Base-by-base conservation (phyloP, 2,888 invertebrate genomes). In the Polyploca ridens region DNA sequence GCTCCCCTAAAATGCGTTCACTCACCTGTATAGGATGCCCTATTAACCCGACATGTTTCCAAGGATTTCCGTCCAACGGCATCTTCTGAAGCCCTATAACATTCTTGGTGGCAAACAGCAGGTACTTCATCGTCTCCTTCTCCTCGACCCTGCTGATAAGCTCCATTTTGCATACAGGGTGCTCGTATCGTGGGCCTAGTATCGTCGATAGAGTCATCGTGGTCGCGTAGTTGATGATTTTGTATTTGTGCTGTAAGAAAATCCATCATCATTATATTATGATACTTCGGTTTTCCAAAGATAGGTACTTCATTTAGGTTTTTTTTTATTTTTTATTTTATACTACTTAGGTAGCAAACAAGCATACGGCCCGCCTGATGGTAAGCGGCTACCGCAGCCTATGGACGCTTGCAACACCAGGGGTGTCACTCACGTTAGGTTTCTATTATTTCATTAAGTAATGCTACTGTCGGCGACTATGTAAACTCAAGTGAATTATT, bases 41-140 rank as follows among this genome's bases (percentile, higher is more conserved):
- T 33, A 96, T 89, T 67, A 96, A 82, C 0, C 94, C 96, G 0
- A 95, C 89, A 72, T 95, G 95, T 76, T 95, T 95, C 90, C 95
- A 97, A 6, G 97, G 97, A 84, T 97, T 97, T 0, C 97, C 97
- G 81, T 97, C 96, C 0, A 96, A 86, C 0, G 97, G 97, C 78
- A 96, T 79, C 69, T 95, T 94, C 81, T 96, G 96, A 27, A 97
- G 83, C 0, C 97, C 97, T 8, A 97, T 94, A 72, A 96, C 94
- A 74, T 95, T 95, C 59, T 94, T 91, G 1, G 96, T 96, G 16
- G 95, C 91, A 78, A 96, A 97, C 41, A 96, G 84, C 76, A 97
- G 82, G 79, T 96, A 96, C 33, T 87, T 85, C 62, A 71, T 62
- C 19, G 71, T 64, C 13, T 74, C 83, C 60, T 76, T 78, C 1